Percentiles rank a stretch among this genome's conserved stretches.
phyloP scores from a whole-genome alignment of 2,797 vertebrate species.

The Acestrorhynchus altus region DNA sequence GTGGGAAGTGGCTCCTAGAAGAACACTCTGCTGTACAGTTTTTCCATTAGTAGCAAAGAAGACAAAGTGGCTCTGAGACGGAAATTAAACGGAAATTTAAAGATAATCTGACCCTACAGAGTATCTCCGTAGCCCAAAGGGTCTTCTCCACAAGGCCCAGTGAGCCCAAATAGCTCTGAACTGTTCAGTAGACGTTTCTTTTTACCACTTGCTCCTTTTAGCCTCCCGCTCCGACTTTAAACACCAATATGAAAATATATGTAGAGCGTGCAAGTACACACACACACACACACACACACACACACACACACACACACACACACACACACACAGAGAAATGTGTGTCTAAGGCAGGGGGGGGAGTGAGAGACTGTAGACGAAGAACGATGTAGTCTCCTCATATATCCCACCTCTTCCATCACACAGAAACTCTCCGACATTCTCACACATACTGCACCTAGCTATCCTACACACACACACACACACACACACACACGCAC shows the following conservation, averaged over 20 bases:
- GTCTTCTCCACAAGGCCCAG: slow-evolving; percentile 34
- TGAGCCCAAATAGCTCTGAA: slow-evolving; percentile 37
- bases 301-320: slow-evolving; percentile 1
- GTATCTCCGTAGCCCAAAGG: too few relatives aligned
- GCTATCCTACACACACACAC: too few relatives aligned
- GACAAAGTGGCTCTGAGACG: too few relatives aligned
- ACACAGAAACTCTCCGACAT: too few relatives aligned
- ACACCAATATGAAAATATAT: slow-evolving; percentile 45
- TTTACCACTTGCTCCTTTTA: slow-evolving; percentile 45
- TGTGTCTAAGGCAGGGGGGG: not conserved
- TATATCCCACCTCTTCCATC: slow-evolving; percentile 26
- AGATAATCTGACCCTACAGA: too few relatives aligned
- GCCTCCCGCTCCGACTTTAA: not conserved
- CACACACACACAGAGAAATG: not conserved
- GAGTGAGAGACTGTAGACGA: slow-evolving; percentile 9
- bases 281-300: slow-evolving; percentile 18
- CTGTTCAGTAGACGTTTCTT: slow-evolving; percentile 22
- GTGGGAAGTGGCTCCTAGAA: too few relatives aligned
- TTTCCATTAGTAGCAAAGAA: too few relatives aligned
- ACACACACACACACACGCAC: too few relatives aligned
- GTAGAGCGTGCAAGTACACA: slow-evolving; percentile 30
- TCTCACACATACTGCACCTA: too few relatives aligned
- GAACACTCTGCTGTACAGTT: too few relatives aligned
- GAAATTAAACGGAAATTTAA: too few relatives aligned
- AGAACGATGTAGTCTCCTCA: slow-evolving; percentile 30